Conservation (phyloP, 37 sponge, comb jelly and placozoan species). For the Cliona cf. orientalis region DNA sequence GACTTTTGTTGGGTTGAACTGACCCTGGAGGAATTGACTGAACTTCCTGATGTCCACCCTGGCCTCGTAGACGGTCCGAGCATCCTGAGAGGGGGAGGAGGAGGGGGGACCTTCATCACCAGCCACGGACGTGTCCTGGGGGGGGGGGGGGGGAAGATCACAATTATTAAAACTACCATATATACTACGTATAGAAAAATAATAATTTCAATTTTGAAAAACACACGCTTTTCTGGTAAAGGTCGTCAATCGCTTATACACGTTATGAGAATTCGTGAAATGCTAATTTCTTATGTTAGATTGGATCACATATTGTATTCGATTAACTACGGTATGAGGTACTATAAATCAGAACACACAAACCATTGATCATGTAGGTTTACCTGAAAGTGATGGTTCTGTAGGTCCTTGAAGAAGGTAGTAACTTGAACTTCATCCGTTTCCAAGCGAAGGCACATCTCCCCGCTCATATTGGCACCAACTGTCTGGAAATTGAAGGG, state of each 20-base stretch:
- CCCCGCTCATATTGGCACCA: slow-evolving; percentile 81
- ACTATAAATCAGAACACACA: too few species aligned
- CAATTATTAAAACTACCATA: too few species aligned
- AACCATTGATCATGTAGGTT: background rate
- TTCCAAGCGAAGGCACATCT: slow-evolving; percentile 72
- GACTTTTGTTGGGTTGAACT: slow-evolving; percentile 79
- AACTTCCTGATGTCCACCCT: slow-evolving; percentile 87
- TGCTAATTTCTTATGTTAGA: too few species aligned
- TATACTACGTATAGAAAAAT: too few species aligned
- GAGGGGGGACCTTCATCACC: background rate
- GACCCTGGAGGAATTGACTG: slow-evolving; percentile 74
- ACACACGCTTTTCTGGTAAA: too few species aligned
- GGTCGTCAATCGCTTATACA: too few species aligned
- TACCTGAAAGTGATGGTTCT: slow-evolving; percentile 72
- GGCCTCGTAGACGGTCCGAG: slow-evolving; percentile 51
- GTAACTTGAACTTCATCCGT: slow-evolving; percentile 81
- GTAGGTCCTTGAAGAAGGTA: slow-evolving; percentile 85
- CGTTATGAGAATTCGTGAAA: too few species aligned
- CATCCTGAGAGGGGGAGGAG: slow-evolving; percentile 4
- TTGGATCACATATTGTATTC: too few species aligned
- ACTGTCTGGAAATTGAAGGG: slow-evolving; percentile 55
- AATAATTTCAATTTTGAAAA: too few species aligned
- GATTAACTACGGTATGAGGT: too few species aligned
- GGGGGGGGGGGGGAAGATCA: background rate
- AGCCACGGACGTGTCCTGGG: background rate